Conservation (phyloP, 2,888 invertebrate species). For the Sminthurinus aureus region DNA sequence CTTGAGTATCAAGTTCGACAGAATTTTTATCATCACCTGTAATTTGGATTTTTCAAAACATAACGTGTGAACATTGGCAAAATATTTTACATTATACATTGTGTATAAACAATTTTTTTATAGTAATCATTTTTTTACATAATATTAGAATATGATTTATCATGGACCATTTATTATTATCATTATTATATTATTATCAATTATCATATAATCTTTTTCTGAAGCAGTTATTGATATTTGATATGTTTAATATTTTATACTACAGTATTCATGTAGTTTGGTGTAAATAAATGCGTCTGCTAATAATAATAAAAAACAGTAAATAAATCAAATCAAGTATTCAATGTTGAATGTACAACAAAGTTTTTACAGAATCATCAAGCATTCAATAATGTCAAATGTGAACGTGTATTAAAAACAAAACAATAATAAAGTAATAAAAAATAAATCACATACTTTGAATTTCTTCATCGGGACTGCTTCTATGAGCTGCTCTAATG, state of each 20-base stretch:
- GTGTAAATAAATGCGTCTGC: too few relatives aligned
- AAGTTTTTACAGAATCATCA: too few relatives aligned
- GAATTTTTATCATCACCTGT: background rate
- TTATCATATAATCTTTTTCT: background rate
- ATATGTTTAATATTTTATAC: too few relatives aligned
- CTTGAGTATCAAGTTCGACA: background rate
- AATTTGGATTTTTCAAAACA: background rate
- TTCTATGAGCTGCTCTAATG: conserved; percentile 47
- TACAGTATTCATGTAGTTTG: too few relatives aligned
- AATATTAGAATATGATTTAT: too few relatives aligned
- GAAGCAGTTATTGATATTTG: background rate
- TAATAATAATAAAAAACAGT: too few relatives aligned
- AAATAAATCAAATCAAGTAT: too few relatives aligned
- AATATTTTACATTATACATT: background rate
- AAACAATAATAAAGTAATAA: background rate
- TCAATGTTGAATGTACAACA: too few relatives aligned
- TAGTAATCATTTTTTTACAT: too few relatives aligned
- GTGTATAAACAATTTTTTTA: too few relatives aligned
- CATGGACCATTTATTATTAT: too few relatives aligned
- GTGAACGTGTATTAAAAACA: background rate
- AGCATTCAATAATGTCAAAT: background rate
- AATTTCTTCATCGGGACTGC: conserved; percentile 17
- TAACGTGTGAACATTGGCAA: background rate
- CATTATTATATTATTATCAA: background rate
- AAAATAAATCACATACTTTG: background rate